These are phyloP conservation scores for Stegastes partitus DNA, from an alignment of 2,113 vertebrate species.

Conservation along the genomic window DNA sequence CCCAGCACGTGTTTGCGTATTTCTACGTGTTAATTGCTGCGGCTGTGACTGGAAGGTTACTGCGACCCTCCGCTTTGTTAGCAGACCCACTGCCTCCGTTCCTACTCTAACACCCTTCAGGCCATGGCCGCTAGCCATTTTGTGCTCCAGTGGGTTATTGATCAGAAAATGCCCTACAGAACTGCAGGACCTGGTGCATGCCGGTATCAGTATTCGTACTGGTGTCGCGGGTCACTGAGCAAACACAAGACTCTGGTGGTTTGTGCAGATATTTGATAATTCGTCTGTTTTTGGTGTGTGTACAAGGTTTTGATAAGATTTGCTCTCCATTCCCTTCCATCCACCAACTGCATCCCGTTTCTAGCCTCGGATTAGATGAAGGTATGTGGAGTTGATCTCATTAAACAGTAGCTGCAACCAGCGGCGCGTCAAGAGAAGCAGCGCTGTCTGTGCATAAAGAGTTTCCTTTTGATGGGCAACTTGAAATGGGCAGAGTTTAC, in stretches of 20 bases:
- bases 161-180: conserved; percentile 37
- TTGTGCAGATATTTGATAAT: not conserved
- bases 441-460: no score
- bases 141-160: conserved; percentile 45
- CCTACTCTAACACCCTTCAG: conserved; percentile 11
- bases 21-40: not conserved
- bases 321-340: not conserved
- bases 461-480: no score
- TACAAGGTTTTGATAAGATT: no score
- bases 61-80: not conserved
- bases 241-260: not conserved
- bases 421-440: no score
- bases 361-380: no score
- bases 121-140: conserved; percentile 16
- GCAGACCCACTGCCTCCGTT: not conserved
- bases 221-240: conserved; percentile 6
- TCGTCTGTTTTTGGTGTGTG: no score
- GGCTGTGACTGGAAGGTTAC: not conserved
- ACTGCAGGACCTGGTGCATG: conserved; percentile 8
- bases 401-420: not conserved
- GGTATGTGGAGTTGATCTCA: not conserved
- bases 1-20: not conserved
- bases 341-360: not conserved
- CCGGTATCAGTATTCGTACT: not conserved
- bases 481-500: no score